A percentile compares a stretch with the other conserved stretches of the same genome.
Evolutionary conservation across 2,113 vertebrate genomes (phyloP).

Genomic region (Mobula birostris): DNA sequence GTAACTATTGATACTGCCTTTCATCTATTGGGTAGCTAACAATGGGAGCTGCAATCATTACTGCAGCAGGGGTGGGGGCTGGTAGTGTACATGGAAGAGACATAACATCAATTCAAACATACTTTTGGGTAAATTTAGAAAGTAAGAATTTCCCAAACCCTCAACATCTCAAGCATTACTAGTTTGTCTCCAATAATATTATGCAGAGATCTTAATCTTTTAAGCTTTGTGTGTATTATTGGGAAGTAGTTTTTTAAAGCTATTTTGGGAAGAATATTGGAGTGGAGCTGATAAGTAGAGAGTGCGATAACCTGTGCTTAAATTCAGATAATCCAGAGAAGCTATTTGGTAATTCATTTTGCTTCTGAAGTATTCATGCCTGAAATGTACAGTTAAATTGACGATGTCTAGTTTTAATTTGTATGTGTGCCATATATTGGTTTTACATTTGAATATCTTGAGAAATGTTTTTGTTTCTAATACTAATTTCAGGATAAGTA

Average conservation of each 20-base stretch:
- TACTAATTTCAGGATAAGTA: neutral
- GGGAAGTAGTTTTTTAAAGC: neutral
- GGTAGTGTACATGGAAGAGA: neutral
- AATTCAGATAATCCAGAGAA: neutral
- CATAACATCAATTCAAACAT: neutral
- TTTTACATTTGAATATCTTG: neutral
- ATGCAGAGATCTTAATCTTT: neutral
- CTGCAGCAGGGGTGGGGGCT: neutral
- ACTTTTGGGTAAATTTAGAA: neutral
- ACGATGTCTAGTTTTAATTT: neutral
- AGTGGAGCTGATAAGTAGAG: neutral
- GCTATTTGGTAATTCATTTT: neutral
- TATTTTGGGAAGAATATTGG: neutral
- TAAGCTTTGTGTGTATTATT: neutral
- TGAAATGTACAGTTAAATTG: neutral
- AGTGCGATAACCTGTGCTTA: neutral
- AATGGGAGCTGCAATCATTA: neutral
- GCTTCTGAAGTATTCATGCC: neutral
- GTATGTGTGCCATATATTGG: neutral
- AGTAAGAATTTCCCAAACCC: neutral
- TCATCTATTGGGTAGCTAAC: conserved; percentile 23
- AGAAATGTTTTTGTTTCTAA: neutral
- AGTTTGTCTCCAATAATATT: neutral
- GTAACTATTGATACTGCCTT: conserved; percentile 56
- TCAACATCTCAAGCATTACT: neutral